Evolutionary conservation across 2,113 vertebrate genomes (phyloP), one percentile per base, ranked within the genome.

Genomic region (Rhegmatorhina hoffmannsi): DNA sequence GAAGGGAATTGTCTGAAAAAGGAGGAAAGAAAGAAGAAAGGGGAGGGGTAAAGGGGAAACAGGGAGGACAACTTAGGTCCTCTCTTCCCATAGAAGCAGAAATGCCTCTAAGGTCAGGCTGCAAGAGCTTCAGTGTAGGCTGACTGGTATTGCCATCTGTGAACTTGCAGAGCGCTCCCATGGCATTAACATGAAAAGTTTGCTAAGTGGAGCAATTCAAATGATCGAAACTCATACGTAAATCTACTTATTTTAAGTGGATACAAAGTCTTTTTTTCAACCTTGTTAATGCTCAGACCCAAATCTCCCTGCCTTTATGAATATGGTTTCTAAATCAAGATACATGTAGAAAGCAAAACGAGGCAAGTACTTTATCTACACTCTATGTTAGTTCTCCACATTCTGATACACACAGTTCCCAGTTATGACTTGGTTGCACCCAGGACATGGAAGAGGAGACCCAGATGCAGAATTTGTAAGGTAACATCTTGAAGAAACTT

Each of bases 71-170:
- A 25, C 44, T 66, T 47, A 91, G 62, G 66, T 34, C 8, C 7
- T 8, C 16, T 69, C 14, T 80, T 75, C 17, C 20, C 20, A 24
- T 13, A 34, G 38, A 84, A 79, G 47, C 17, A 91, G 62, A 68
- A 92, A 60, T 10, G 63, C 5, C n/a, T 74, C 23, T 17, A 36
- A 81, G 26, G 40, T 40, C 34, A 73, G 24, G 43, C 46, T 89
- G 79, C 49, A 69, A 2, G 13, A 83, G 40, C 56, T 90, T 83
- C 0, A 0, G 15, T 74, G 18, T 15, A 87, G 33, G 43, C 36
- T 66, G 46, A 46, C 55, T 20, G 40, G 23, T 55, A 17, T 80
- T 4, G 0, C 17, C 7, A 6, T 8, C 17, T 3, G 2, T n/a
- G 53, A 90, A 49, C 72, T 73, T 60, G 29, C 25, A 77, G 33